These are phyloP conservation scores for Oscheius sp. DNA, from an alignment of 2,888 invertebrate species.

Conservation along the genomic window DNA sequence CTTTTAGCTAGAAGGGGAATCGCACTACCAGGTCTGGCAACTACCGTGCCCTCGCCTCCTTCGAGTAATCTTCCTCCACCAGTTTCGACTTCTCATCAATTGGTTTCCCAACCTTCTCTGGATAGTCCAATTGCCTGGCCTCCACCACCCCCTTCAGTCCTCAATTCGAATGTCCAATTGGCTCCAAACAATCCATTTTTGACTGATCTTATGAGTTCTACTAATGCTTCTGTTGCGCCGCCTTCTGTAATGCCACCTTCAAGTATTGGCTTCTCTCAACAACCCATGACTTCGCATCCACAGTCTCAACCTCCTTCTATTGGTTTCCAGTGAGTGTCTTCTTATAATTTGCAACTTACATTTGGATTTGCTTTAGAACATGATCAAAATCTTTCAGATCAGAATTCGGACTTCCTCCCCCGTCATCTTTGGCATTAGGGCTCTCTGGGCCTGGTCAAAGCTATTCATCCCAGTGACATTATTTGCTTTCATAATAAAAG, in stretches of 20 bases:
- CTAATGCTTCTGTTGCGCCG: background rate
- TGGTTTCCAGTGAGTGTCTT: constrained; percentile 9
- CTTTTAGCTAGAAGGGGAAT: constrained; percentile 18
- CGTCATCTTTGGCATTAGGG: constrained; percentile 32
- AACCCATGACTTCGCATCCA: background rate
- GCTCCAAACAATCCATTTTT: constrained; percentile 15
- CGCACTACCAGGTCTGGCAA: constrained; percentile 22
- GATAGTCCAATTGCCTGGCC: constrained; percentile 27
- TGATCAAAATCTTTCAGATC: constrained; percentile 21
- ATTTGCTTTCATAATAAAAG: background rate
- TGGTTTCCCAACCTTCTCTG: background rate
- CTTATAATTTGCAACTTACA: background rate
- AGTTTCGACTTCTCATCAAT: background rate
- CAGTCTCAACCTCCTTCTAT: constrained; percentile 1
- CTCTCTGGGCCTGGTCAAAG: background rate
- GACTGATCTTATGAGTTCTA: background rate
- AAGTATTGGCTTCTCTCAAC: background rate
- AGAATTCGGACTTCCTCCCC: constrained; percentile 33
- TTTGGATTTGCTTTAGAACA: background rate
- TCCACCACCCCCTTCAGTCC: constrained; percentile 16
- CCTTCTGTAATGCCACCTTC: constrained; percentile 7
- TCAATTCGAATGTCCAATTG: constrained; percentile 4
- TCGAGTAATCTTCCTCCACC: background rate
- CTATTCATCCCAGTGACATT: background rate
- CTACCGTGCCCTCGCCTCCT: no score